Evolutionary conservation across 2,113 vertebrate genomes (phyloP).

Genomic region (Propithecus coquereli): DNA sequence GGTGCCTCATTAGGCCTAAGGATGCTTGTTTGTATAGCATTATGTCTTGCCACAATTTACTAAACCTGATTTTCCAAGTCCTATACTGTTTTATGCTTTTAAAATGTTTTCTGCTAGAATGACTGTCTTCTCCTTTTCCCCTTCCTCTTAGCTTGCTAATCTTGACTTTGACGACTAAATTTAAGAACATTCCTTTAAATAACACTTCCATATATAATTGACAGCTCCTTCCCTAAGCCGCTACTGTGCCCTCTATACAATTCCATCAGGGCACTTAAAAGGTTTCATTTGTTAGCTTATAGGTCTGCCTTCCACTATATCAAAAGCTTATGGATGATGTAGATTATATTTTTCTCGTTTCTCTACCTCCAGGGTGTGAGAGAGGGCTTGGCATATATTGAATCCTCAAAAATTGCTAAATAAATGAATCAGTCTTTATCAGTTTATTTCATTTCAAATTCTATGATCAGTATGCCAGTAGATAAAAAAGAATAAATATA

Average conservation of each 20-base stretch:
- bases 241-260: not conserved
- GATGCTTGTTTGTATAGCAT: not conserved
- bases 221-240: not conserved
- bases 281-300: not conserved
- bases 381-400: not conserved
- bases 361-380: not conserved
- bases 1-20: not conserved
- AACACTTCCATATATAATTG: not conserved
- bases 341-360: not conserved
- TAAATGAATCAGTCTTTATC: not conserved
- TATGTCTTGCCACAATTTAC: not conserved
- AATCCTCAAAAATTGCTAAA: not conserved
- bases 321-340: not conserved
- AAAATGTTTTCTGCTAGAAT: not conserved
- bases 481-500: not conserved
- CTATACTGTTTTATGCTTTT: not conserved
- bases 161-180: not conserved
- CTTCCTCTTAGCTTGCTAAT: not conserved
- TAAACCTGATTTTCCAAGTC: not conserved
- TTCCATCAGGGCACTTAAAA: not conserved
- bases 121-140: not conserved
- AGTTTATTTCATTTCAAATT: constrained; percentile 7
- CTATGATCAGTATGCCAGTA: not conserved
- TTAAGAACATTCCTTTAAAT: not conserved
- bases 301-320: not conserved